Percentiles rank a stretch among this genome's conserved stretches.
Evolutionary conservation across 1,140 invertebrate species (phyloP).

Genomic region (Trinorchestia longiramus): DNA sequence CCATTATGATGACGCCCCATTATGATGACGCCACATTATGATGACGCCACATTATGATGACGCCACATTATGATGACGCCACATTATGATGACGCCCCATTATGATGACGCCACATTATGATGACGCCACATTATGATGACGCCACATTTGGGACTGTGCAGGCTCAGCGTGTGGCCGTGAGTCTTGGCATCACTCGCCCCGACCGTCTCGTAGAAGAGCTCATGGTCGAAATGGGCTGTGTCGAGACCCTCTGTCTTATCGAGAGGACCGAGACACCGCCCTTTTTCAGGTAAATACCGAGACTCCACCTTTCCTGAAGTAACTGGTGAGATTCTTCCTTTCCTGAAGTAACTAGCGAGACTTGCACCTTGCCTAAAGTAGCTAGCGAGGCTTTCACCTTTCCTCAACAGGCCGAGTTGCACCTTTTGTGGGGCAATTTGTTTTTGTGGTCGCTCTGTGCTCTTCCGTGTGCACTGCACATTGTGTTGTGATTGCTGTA

Average conservation of each 20-base stretch:
- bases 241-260: constrained; percentile 95
- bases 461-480: too few species aligned
- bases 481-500: too few species aligned
- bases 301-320: neutral
- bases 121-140: neutral
- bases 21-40: too few species aligned
- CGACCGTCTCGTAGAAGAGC: constrained; percentile 92
- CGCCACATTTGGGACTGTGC: neutral
- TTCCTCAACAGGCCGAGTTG: neutral
- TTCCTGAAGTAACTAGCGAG: neutral
- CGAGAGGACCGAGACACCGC: constrained; percentile 95
- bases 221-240: constrained; percentile 96
- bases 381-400: neutral
- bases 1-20: too few species aligned
- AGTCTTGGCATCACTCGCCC: constrained; percentile 91
- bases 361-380: neutral
- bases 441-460: too few species aligned
- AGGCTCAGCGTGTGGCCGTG: constrained; percentile 94
- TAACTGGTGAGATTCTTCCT: neutral
- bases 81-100: too few species aligned
- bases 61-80: too few species aligned
- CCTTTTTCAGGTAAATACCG: constrained; percentile 92
- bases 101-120: too few species aligned
- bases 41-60: too few species aligned
- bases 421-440: too few species aligned